A percentile compares a stretch with the other conserved stretches of the same genome.
These are phyloP conservation scores for Corythornis madagascariensis DNA, from an alignment of 2,113 vertebrate genomes.

Conservation along the genomic window DNA sequence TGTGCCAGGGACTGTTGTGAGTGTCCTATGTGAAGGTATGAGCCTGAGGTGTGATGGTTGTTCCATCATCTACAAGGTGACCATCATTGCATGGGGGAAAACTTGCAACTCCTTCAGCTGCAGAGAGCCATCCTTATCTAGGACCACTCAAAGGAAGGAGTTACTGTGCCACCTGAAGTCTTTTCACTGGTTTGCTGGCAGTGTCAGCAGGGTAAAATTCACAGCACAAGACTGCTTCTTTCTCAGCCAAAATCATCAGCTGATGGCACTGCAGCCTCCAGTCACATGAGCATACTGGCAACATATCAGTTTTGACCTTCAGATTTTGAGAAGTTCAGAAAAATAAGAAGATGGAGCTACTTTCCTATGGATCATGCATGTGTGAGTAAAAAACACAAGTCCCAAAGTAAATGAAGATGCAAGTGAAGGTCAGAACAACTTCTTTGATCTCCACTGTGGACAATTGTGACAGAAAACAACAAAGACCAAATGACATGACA, in stretches of 20 bases:
- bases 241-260: not conserved
- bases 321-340: not conserved
- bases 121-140: not conserved
- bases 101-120: not conserved
- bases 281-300: not conserved
- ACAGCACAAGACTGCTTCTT: not conserved
- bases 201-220: not conserved
- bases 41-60: not conserved
- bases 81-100: not conserved
- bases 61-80: not conserved
- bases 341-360: not conserved
- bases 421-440: not conserved
- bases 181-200: not conserved
- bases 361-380: not conserved
- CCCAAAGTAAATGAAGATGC: not conserved
- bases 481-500: not conserved
- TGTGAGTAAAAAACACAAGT: not conserved
- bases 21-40: not conserved
- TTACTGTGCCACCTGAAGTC: not conserved
- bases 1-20: not conserved
- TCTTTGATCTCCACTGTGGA: not conserved
- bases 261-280: not conserved
- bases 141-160: not conserved
- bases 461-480: not conserved
- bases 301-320: not conserved